Evolutionary conservation across 2,113 vertebrate species (phyloP).

Genomic region (Melanerpes formicivorus): DNA sequence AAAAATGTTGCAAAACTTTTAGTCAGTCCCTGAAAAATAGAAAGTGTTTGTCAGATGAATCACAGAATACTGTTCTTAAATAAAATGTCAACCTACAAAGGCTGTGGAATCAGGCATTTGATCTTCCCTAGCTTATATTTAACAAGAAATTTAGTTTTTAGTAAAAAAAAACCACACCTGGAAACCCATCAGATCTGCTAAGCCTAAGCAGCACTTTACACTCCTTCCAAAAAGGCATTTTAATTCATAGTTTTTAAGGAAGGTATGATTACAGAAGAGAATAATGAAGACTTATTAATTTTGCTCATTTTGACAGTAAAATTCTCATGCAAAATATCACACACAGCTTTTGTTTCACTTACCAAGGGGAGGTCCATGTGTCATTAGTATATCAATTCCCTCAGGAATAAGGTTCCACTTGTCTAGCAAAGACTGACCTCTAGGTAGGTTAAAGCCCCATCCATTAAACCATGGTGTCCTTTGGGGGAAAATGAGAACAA

Average conservation of each 20-base stretch:
- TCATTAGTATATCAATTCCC: constrained; percentile 98
- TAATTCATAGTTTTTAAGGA: neutral
- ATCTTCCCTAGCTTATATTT: constrained; percentile 55
- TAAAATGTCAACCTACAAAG: constrained; percentile 55
- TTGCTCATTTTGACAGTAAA: neutral
- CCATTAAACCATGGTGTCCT: constrained; percentile 99
- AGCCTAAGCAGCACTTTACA: constrained; percentile 49
- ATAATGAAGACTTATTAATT: neutral
- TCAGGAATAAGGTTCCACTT: constrained; percentile 98
- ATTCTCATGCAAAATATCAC: neutral
- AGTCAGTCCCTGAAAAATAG: constrained; percentile 28
- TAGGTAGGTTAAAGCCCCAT: constrained; percentile 98
- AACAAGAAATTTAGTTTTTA: constrained; percentile 58
- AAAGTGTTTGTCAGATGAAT: constrained; percentile 40
- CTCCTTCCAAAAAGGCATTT: constrained; percentile 53
- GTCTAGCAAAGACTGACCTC: constrained; percentile 98
- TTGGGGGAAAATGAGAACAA: constrained; percentile 70
- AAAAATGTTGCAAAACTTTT: constrained; percentile 40
- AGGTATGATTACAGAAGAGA: neutral
- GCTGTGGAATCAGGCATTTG: constrained; percentile 17
- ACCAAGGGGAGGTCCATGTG: constrained; percentile 97
- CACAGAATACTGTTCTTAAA: constrained; percentile 43
- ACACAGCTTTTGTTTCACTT: constrained; percentile 71
- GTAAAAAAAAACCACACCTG: constrained; percentile 34
- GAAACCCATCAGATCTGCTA: constrained; percentile 55